Percentiles rank a stretch among this genome's conserved stretches.
Evolutionary conservation across 92 coral and sea anemone species (phyloP).

Genomic region (Porites lobata): DNA sequence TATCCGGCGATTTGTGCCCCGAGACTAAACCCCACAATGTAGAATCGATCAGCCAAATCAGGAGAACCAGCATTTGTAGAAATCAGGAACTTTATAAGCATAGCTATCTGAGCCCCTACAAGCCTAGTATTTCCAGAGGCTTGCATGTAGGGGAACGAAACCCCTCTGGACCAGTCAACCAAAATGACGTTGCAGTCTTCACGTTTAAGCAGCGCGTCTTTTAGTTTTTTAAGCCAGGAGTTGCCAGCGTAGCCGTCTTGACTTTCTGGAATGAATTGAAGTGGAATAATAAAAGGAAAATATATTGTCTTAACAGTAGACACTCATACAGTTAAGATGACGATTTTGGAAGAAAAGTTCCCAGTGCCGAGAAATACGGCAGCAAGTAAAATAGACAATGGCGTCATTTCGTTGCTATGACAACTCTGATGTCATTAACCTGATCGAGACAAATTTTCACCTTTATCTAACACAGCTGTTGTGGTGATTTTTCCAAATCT

Average conservation of each 20-base stretch:
- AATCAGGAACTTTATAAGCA: slow-evolving; percentile 70
- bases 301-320: background rate
- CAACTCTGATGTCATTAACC: too few relatives aligned
- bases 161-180: slow-evolving; percentile 88
- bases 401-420: too few relatives aligned
- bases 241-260: background rate
- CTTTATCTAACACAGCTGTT: too few relatives aligned
- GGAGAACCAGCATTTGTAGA: slow-evolving; percentile 41
- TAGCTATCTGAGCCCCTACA: slow-evolving; percentile 80
- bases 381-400: too few relatives aligned
- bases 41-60: slow-evolving; percentile 30
- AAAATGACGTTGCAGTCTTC: slow-evolving; percentile 68
- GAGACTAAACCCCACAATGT: slow-evolving; percentile 77
- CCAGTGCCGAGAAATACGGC: too few relatives aligned
- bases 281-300: background rate
- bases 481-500: too few relatives aligned
- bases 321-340: background rate
- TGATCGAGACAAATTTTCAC: too few relatives aligned
- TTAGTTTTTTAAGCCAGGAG: slow-evolving; percentile 63
- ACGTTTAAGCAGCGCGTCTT: slow-evolving; percentile 54
- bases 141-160: slow-evolving; percentile 45
- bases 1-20: slow-evolving; percentile 82
- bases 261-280: background rate
- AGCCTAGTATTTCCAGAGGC: slow-evolving; percentile 80
- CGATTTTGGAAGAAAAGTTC: too few relatives aligned